phyloP scores from a whole-genome alignment of 2,113 vertebrate species.

The Lophius piscatorius region DNA sequence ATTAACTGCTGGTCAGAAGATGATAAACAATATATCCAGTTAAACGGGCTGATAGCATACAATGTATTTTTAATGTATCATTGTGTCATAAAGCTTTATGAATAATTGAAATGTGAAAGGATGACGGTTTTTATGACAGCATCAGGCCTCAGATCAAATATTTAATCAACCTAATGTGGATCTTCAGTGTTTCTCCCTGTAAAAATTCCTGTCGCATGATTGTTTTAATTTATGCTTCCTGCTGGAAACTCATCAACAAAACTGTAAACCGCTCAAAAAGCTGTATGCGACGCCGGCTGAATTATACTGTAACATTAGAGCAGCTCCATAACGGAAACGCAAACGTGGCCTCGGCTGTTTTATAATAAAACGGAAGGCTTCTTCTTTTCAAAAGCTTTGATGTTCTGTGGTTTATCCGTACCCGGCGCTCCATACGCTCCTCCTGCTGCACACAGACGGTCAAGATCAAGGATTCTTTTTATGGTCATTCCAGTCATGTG shows the following conservation, averaged over 20 bases:
- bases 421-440: background rate
- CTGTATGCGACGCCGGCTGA: slow-evolving; percentile 10
- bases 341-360: slow-evolving; percentile 28
- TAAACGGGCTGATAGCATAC: background rate
- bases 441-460: too few species aligned
- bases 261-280: background rate
- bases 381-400: slow-evolving; percentile 9
- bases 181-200: background rate
- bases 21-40: background rate
- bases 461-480: background rate
- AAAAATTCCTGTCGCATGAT: slow-evolving; percentile 10
- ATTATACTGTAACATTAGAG: slow-evolving; percentile 4
- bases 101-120: background rate
- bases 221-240: background rate
- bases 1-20: slow-evolving; percentile 65
- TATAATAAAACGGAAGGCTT: slow-evolving; percentile 52
- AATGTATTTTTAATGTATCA: slow-evolving; percentile 4
- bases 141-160: background rate
- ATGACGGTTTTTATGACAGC: background rate
- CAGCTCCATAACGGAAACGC: slow-evolving; percentile 31
- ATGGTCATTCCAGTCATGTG: too few species aligned
- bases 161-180: slow-evolving; percentile 10
- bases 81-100: slow-evolving; percentile 21
- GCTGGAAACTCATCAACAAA: background rate
- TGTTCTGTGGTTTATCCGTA: slow-evolving; percentile 3